Percentiles rank a stretch among this genome's conserved stretches.
Conservation (phyloP, 2,888 invertebrate genomes). For the Drosophila falleni region DNA sequence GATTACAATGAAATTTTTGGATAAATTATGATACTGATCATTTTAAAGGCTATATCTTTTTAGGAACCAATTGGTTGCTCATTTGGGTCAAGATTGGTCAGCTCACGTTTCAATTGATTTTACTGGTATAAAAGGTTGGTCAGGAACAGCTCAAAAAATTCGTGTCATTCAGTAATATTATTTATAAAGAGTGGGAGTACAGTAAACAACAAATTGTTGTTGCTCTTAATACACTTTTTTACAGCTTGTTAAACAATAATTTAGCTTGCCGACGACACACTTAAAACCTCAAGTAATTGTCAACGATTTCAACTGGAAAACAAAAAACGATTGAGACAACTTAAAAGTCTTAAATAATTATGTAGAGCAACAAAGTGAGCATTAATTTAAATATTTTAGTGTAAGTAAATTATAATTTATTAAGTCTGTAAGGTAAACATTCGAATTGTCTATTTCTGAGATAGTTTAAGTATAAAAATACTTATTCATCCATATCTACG, state of each 20-base stretch:
- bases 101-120: slow-evolving; percentile 21
- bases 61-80: slow-evolving; percentile 33
- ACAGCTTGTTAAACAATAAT: slow-evolving; percentile 57
- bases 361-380: neutral
- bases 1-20: slow-evolving; percentile 1
- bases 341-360: neutral
- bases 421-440: no score
- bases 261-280: neutral
- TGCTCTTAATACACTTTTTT: slow-evolving; percentile 48
- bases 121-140: neutral
- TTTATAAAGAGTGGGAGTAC: slow-evolving; percentile 44
- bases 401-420: neutral
- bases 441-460: neutral
- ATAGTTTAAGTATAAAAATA: no score
- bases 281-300: slow-evolving; percentile 19
- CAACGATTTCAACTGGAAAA: slow-evolving; percentile 5
- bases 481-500: neutral
- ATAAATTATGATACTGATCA: neutral
- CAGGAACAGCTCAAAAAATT: slow-evolving; percentile 19
- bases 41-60: neutral
- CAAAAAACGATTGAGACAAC: neutral
- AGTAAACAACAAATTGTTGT: slow-evolving; percentile 56
- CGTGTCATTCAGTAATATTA: neutral
- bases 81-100: slow-evolving; percentile 41
- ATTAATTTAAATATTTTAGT: neutral